Evolutionary conservation across 2,113 vertebrate genomes (phyloP).

Genomic region (Laticauda colubrina): DNA sequence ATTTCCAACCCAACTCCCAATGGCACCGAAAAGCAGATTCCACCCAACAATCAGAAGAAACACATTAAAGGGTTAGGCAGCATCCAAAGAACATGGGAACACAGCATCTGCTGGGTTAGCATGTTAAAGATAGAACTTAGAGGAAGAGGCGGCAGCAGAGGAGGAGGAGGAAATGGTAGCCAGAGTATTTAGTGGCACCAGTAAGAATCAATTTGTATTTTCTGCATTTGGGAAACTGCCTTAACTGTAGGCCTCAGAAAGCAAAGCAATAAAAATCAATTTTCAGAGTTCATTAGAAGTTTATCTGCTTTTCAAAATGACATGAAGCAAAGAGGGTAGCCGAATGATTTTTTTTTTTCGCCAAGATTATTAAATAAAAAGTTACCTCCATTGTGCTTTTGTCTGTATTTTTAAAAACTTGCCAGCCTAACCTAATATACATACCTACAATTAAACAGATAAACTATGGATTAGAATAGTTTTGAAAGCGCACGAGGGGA

Average conservation of each 20-base stretch:
- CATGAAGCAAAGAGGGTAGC: constrained; percentile 70
- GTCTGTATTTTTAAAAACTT: constrained; percentile 81
- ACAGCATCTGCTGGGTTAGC: constrained; percentile 68
- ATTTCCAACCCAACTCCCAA: constrained; percentile 35
- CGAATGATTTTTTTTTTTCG: constrained; percentile 65
- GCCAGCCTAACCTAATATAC: constrained; percentile 83
- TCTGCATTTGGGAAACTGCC: constrained; percentile 57
- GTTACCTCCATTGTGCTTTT: constrained; percentile 80
- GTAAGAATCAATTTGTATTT: constrained; percentile 38
- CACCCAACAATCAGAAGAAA: constrained; percentile 45
- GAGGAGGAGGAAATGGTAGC: neutral
- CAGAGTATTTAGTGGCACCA: constrained; percentile 39
- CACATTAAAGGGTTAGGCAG: constrained; percentile 51
- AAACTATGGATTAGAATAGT: constrained; percentile 78
- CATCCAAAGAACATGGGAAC: constrained; percentile 44
- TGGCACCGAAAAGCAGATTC: constrained; percentile 62
- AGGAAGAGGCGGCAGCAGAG: constrained; percentile 15
- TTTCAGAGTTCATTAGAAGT: constrained; percentile 58
- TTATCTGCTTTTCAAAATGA: constrained; percentile 67
- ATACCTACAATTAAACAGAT: constrained; percentile 83
- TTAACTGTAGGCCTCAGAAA: constrained; percentile 67
- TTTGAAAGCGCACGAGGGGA: constrained; percentile 68
- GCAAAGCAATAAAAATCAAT: constrained; percentile 72
- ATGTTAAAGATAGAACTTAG: constrained; percentile 53
- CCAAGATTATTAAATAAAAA: constrained; percentile 80